Base-by-base conservation (phyloP, 2,888 invertebrate genomes). In the Coelinius sp. region DNA sequence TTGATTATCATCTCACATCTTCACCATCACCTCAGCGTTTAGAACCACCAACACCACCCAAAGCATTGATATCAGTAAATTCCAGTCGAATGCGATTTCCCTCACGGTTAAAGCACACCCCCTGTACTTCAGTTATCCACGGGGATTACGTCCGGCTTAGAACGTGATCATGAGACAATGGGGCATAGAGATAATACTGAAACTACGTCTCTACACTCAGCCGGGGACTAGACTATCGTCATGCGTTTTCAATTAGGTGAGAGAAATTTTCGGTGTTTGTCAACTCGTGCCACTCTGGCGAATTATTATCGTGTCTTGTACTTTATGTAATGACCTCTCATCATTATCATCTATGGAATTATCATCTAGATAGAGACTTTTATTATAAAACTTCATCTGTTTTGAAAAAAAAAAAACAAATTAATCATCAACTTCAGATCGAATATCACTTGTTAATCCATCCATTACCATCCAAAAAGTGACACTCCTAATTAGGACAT, bases 161-260 rank as follows among this genome's bases (percentile, higher is more conserved):
- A 72, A 72, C 68, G 72, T 72, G 72, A 72, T 72, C 72, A 68
- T 64, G 64, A 72, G 68, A 72, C 72, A 72, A 72, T 72, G 64
- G 68, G 49, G 68, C 68, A 72, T 64, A 27, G 64, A 72, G 72
- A 72, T 72, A 72, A 72, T 72, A 52, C 52, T n/a, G 63, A 49
- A 68, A 67, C 67, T 38, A 62, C 63, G 12, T 25, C 12, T 25
- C 25, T 17, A n/a, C 25, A 46, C 12, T n/a, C 25, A 14, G 24
- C 4, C 22, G 20, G 14, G 4, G 25, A 20, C 24, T 63, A 52
- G 25, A 68, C 71, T 62, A 52, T 62, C 14, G 71, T 49, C 59
- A 59, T 59, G 59, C 59, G 59, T 31, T 66, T 71, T 67, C 71
- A 52, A 71, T 71, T 49, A 52, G 68, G 64, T 59, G 59, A 31